A percentile compares a stretch with the other conserved stretches of the same genome.
Evolutionary conservation across 1,140 invertebrate species (phyloP).

Genomic region (Apis dorsata): DNA sequence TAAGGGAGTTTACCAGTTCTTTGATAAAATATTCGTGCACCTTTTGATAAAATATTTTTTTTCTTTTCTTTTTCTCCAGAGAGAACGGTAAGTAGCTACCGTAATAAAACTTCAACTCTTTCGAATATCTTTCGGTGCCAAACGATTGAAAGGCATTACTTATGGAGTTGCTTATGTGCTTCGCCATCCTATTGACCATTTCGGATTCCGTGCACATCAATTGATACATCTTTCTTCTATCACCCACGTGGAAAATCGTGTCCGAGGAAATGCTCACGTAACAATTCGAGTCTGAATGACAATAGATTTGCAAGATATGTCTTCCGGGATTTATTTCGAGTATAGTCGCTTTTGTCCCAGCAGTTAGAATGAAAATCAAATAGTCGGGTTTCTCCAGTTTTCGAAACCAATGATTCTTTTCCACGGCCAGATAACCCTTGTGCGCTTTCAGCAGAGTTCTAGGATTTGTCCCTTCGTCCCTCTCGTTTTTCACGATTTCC

Average conservation of each 20-base stretch:
- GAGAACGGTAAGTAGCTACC: conserved; percentile 64
- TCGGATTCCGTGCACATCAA: conserved; percentile 67
- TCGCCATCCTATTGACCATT: conserved; percentile 28
- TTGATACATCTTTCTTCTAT: conserved; percentile 62
- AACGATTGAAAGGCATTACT: conserved; percentile 66
- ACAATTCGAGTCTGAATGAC: conserved; percentile 61
- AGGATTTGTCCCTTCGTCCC: no score
- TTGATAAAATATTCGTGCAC: conserved; percentile 67
- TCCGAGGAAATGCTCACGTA: conserved; percentile 68
- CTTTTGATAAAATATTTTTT: conserved; percentile 40
- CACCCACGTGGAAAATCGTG: conserved; percentile 66
- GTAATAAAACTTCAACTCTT: conserved; percentile 63
- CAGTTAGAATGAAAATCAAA: conserved; percentile 57
- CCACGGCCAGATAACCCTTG: conserved; percentile 55
- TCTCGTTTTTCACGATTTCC: neutral
- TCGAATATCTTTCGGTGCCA: conserved; percentile 58
- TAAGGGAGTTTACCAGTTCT: conserved; percentile 50
- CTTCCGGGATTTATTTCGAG: conserved; percentile 69
- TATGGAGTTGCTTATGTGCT: conserved; percentile 48
- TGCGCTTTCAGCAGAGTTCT: neutral
- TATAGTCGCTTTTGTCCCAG: conserved; percentile 61
- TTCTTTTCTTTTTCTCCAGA: neutral
- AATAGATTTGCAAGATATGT: conserved; percentile 66
- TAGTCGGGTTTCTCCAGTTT: conserved; percentile 40
- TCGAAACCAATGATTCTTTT: conserved; percentile 65